Evolutionary conservation across 2,888 invertebrate species (phyloP), one percentile per base, ranked within the genome.

Genomic region (Ophioninae sp.): DNA sequence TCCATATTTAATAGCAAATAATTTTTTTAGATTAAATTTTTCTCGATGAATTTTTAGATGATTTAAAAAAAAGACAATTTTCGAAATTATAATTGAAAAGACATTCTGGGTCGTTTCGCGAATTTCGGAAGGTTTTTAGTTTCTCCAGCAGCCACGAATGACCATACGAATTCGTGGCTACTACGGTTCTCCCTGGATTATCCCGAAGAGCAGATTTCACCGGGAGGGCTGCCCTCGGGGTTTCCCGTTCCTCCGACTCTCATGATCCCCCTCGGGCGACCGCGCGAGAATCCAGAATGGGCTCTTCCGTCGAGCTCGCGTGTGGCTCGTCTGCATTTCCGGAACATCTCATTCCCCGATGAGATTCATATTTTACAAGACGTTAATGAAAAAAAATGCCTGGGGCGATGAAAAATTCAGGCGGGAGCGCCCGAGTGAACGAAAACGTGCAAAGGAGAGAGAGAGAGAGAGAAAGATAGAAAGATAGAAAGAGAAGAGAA

Each of bases 301-400:
- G 80, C 74, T 80, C 37, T 73, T 58, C 51, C 77, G 80, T 77
- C 39, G 58, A 63, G 77, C 74, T 64, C 72, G 74, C 77, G 51
- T 61, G 65, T 65, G 59, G 77, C 71, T 39, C 74, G 71, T 68
- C 77, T 78, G 71, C 81, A 81, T 81, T 75, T 71, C 83, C 74
- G 44, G 51, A 64, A 71, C 79, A 79, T 81, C 77, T 76, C 81
- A 75, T 81, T 81, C 76, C 58, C 75, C 84, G 84, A 81, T 81
- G 81, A 84, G 84, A 84, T 84, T 84, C 81, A 84, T 84, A 84
- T 84, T 84, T 84, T 65, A 84, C 81, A 79, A 84, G 84, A 81
- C 65, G 78, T 75, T 84, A 81, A 84, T 84, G 84, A 84, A 84
- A 84, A 84, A 84, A 79, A 84, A 79, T 67, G 81, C 84, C 79